Percentiles rank a stretch among this genome's conserved stretches.
These are phyloP conservation scores for Nomada fucata DNA, from an alignment of 2,888 invertebrate species.

Conservation along the genomic window DNA sequence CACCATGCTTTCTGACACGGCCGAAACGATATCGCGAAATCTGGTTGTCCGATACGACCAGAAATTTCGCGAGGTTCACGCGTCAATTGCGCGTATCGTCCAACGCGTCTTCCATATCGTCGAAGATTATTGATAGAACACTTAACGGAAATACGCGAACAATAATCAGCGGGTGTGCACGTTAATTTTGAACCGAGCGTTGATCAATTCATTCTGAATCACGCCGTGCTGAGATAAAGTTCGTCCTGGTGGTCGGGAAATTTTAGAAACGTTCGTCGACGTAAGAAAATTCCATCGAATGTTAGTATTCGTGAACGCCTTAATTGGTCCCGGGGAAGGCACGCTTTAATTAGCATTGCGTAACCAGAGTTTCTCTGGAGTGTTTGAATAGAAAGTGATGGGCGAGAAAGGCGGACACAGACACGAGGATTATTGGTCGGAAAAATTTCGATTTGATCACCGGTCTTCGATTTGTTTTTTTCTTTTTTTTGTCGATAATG, in stretches of 20 bases:
- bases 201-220: not conserved
- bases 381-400: not conserved
- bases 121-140: not conserved
- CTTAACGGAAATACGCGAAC: conserved; percentile 4
- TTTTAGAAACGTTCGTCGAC: conserved; percentile 8
- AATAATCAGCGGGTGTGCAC: not conserved
- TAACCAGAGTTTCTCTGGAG: conserved; percentile 22
- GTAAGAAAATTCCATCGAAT: conserved; percentile 24
- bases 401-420: not conserved
- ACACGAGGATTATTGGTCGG: not conserved
- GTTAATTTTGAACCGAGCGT: not conserved
- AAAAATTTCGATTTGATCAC: conserved; percentile 24
- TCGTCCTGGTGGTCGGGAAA: not conserved
- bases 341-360: conserved; percentile 39
- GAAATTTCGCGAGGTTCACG: not conserved
- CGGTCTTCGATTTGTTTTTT: conserved; percentile 46
- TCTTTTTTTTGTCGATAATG: conserved; percentile 42
- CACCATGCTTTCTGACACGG: too few species aligned
- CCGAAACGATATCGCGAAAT: too few species aligned
- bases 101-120: not conserved
- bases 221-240: not conserved
- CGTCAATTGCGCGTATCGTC: not conserved
- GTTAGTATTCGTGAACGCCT: not conserved
- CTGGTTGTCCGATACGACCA: too few species aligned
- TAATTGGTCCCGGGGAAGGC: conserved; percentile 2